phyloP scores from a whole-genome alignment of 2,797 vertebrate genomes.

The Florisuga fusca region DNA sequence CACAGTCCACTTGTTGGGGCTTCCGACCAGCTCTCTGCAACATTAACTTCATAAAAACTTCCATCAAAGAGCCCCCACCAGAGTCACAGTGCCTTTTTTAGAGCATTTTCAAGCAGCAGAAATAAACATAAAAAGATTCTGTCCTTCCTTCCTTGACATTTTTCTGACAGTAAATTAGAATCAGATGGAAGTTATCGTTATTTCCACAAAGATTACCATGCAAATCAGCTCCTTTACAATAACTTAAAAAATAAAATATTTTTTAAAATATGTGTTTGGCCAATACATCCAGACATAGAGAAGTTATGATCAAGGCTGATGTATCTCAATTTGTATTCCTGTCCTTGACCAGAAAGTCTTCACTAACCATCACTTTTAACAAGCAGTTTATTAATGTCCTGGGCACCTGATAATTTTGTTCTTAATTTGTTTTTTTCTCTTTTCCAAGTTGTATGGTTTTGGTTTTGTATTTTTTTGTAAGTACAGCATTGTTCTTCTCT shows the following conservation, averaged over 20 bases:
- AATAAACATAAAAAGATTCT: slow-evolving; percentile 40
- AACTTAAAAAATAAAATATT: not conserved
- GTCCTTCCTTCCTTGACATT: slow-evolving; percentile 15
- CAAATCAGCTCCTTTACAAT: slow-evolving; percentile 30
- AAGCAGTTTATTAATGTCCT: slow-evolving; percentile 3
- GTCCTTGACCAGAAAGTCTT: not conserved
- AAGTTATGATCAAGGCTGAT: not conserved
- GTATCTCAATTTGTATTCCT: not conserved
- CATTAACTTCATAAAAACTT: slow-evolving; percentile 64
- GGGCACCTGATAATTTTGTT: not conserved
- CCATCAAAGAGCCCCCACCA: slow-evolving; percentile 41
- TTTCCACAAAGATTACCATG: slow-evolving; percentile 44
- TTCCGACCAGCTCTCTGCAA: slow-evolving; percentile 58
- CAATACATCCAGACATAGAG: not conserved
- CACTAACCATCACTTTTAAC: not conserved
- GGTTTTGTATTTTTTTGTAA: not conserved
- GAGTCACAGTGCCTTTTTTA: slow-evolving; percentile 29
- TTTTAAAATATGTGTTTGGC: not conserved
- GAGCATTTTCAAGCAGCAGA: slow-evolving; percentile 47
- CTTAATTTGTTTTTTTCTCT: not conserved
- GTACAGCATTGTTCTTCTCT: not conserved
- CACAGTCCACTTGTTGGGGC: slow-evolving; percentile 23
- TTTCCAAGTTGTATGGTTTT: not conserved
- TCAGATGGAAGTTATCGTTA: slow-evolving; percentile 56
- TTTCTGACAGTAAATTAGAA: slow-evolving; percentile 58